phyloP scores from a whole-genome alignment of 2,888 invertebrate genomes.

The Microplitis manilae region DNA sequence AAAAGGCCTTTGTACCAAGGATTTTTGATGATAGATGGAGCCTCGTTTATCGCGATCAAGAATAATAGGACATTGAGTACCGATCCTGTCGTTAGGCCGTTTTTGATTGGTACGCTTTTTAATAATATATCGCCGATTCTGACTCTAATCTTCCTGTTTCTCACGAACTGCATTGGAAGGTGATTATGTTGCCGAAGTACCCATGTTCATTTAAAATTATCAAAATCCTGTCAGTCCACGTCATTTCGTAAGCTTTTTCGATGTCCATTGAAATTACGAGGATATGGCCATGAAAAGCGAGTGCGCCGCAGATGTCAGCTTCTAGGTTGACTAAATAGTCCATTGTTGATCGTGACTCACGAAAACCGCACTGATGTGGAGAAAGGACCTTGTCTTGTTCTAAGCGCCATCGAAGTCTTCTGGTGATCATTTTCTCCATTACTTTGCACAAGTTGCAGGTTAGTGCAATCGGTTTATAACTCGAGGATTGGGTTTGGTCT shows the following conservation, averaged over 20 bases:
- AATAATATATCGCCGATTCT: background rate
- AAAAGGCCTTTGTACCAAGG: too few species aligned
- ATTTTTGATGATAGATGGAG: too few species aligned
- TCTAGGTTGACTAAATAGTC: background rate
- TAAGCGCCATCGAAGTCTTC: too few species aligned
- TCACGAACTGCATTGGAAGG: background rate
- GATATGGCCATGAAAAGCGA: background rate
- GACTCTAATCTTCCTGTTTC: background rate
- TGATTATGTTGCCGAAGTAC: background rate
- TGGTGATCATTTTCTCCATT: too few species aligned
- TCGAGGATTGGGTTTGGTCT: background rate
- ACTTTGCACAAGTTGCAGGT: conserved; percentile 14
- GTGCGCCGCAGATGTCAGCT: background rate
- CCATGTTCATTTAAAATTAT: background rate
- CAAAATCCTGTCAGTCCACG: background rate
- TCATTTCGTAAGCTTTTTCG: background rate
- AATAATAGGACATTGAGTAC: background rate
- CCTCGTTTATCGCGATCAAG: too few species aligned
- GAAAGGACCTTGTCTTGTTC: too few species aligned
- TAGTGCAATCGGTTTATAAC: conserved; percentile 27
- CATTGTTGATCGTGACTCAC: background rate
- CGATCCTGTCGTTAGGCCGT: background rate
- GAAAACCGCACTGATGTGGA: too few species aligned
- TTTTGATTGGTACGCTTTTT: background rate
- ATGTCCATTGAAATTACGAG: background rate